These are phyloP conservation scores for Heterodera schachtii DNA, from an alignment of 1,140 invertebrate species.

Conservation along the genomic window DNA sequence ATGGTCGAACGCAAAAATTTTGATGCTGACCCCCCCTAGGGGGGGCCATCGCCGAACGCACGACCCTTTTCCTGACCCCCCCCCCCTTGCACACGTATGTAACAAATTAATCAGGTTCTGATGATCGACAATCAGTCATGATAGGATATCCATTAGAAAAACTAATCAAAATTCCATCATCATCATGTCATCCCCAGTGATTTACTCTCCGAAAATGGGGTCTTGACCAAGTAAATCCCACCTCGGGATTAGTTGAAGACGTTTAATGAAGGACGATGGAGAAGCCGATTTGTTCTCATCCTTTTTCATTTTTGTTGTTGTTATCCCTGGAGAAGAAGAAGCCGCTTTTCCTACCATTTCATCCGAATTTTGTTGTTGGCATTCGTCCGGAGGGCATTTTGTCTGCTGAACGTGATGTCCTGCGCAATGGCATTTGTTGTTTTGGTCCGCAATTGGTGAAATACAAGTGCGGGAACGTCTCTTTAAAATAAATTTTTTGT, in stretches of 20 bases:
- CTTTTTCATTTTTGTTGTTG: background rate
- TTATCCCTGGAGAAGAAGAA: background rate
- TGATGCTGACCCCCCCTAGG: no score
- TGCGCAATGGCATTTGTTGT: background rate
- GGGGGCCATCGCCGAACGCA: no score
- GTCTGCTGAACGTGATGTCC: background rate
- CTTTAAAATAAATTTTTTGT: background rate
- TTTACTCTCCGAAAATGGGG: no score
- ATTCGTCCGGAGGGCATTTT: background rate
- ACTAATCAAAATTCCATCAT: no score
- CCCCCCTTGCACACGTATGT: no score
- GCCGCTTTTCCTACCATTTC: background rate
- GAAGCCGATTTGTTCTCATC: background rate
- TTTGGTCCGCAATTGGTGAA: background rate
- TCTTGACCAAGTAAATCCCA: background rate
- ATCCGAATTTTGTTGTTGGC: background rate
- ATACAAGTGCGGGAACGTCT: background rate
- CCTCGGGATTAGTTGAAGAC: background rate
- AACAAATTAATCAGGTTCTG: no score
- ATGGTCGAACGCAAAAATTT: no score
- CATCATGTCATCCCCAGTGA: no score
- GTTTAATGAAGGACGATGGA: background rate
- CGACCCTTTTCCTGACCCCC: no score
- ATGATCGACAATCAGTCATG: no score
- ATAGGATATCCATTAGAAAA: no score